Conservation (phyloP, 2,888 invertebrate species). For the Troides helena region DNA sequence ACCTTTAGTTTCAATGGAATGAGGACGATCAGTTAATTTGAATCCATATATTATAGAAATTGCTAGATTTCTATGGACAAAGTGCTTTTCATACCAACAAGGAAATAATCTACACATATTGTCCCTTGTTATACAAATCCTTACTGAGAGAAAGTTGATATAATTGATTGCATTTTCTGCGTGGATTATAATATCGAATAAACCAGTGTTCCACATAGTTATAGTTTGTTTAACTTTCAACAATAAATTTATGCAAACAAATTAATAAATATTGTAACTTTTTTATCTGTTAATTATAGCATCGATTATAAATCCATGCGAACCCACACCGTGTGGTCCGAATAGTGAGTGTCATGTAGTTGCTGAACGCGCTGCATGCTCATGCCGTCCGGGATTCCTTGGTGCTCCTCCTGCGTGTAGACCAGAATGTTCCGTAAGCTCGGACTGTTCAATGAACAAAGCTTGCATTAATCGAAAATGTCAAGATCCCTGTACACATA, state of each 20-base stretch:
- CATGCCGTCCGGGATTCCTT: conserved; percentile 84
- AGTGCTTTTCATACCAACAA: neutral
- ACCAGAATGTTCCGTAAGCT: conserved; percentile 88
- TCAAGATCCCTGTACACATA: conserved; percentile 86
- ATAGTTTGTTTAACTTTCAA: neutral
- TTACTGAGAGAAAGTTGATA: neutral
- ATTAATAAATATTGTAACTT: neutral
- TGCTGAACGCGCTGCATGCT: conserved; percentile 86
- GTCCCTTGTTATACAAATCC: neutral
- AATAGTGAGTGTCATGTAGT: conserved; percentile 86
- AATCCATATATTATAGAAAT: neutral
- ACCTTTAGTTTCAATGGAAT: too few relatives aligned
- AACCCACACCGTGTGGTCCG: conserved; percentile 88
- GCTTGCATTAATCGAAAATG: conserved; percentile 89
- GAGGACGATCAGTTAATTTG: too few relatives aligned
- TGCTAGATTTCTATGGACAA: neutral
- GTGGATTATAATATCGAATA: too few relatives aligned
- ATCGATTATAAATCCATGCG: conserved; percentile 81
- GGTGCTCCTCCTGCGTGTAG: conserved; percentile 88
- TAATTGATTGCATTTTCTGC: too few relatives aligned
- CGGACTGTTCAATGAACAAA: conserved; percentile 86
- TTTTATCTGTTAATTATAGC: conserved; percentile 37
- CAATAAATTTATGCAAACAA: neutral
- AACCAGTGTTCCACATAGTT: neutral
- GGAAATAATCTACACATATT: neutral